Percentiles rank a stretch among this genome's conserved stretches.
These are phyloP conservation scores for Oryzias woworae DNA, from an alignment of 2,113 vertebrate genomes.

Conservation along the genomic window DNA sequence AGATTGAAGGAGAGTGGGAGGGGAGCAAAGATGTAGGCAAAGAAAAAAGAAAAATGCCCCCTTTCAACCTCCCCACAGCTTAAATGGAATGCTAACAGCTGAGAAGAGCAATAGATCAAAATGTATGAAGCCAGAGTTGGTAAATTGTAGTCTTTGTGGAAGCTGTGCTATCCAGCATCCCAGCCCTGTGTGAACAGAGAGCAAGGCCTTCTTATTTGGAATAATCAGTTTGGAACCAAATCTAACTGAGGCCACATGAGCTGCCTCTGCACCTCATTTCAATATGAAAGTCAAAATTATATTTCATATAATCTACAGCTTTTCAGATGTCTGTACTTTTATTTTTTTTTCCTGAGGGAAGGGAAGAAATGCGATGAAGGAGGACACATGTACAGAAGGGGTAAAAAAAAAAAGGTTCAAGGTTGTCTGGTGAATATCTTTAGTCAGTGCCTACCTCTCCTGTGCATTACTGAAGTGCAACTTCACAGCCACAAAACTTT, in stretches of 20 bases:
- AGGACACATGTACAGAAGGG: slow-evolving; percentile 51
- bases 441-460: slow-evolving; percentile 43
- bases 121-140: slow-evolving; percentile 74
- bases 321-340: slow-evolving; percentile 69
- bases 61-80: slow-evolving; percentile 73
- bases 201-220: slow-evolving; percentile 71
- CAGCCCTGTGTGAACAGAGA: slow-evolving; percentile 72
- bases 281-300: slow-evolving; percentile 77
- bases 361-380: slow-evolving; percentile 55
- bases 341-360: slow-evolving; percentile 45
- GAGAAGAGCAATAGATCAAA: slow-evolving; percentile 74
- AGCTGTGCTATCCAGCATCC: slow-evolving; percentile 70
- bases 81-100: slow-evolving; percentile 75
- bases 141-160: slow-evolving; percentile 76
- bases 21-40: slow-evolving; percentile 55
- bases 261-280: slow-evolving; percentile 72
- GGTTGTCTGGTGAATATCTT: slow-evolving; percentile 68
- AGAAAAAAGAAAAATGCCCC: slow-evolving; percentile 66
- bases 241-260: slow-evolving; percentile 66
- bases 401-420: slow-evolving; percentile 59
- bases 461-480: slow-evolving; percentile 64
- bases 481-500: slow-evolving; percentile 64
- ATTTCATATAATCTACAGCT: slow-evolving; percentile 74
- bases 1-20: slow-evolving; percentile 48
- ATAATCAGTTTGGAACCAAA: slow-evolving; percentile 74